Conservation (phyloP, 2,113 vertebrate species). For the Parus major region DNA sequence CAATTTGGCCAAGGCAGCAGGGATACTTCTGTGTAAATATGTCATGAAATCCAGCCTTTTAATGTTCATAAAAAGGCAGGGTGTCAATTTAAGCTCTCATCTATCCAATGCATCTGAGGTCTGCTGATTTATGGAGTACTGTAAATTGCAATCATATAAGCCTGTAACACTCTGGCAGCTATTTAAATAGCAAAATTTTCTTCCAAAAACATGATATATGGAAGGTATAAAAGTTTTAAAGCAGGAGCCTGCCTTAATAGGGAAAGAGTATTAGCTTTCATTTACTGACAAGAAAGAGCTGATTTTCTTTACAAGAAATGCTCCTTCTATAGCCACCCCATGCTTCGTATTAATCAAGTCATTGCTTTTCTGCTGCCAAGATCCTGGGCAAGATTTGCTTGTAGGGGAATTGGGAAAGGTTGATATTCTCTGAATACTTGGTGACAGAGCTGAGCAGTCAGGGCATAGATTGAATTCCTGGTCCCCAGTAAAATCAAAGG, state of each 20-base stretch:
- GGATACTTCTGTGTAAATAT: conserved; percentile 38
- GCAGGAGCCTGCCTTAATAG: conserved; percentile 47
- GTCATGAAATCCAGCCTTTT: conserved; percentile 52
- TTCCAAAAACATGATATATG: conserved; percentile 67
- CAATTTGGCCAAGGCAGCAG: conserved; percentile 19
- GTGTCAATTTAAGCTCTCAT: conserved; percentile 64
- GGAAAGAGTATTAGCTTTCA: conserved; percentile 42
- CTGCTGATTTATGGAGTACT: conserved; percentile 71
- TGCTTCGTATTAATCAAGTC: neutral
- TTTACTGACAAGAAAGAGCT: conserved; percentile 53
- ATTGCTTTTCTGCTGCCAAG: neutral
- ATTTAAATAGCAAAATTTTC: conserved; percentile 73
- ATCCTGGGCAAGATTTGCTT: neutral
- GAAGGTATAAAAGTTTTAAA: conserved; percentile 66
- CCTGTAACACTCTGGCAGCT: conserved; percentile 64
- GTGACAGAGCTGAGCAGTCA: neutral
- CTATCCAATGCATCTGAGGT: conserved; percentile 50
- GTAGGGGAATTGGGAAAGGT: neutral
- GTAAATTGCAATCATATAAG: conserved; percentile 65
- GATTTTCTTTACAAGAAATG: conserved; percentile 50
- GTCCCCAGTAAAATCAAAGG: neutral
- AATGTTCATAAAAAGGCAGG: conserved; percentile 63
- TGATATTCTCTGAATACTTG: neutral
- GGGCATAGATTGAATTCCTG: neutral
- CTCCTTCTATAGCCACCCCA: neutral